A percentile compares a stretch with the other conserved stretches of the same genome.
Evolutionary conservation across 2,888 invertebrate species (phyloP).

Genomic region (Steromphala cineraria): DNA sequence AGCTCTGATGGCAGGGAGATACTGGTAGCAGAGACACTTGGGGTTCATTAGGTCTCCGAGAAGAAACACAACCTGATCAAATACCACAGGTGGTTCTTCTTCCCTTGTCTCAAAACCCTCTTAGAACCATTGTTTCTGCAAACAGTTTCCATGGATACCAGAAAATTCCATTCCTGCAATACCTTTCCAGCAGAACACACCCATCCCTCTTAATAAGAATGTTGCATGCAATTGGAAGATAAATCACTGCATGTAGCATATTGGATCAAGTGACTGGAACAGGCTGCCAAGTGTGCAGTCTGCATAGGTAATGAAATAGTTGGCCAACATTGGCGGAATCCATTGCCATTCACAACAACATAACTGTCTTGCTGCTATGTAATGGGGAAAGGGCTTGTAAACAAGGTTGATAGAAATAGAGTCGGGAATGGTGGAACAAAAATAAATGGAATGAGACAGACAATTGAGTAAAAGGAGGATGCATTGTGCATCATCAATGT

Average conservation of each 20-base stretch:
- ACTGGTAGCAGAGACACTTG: too few species aligned
- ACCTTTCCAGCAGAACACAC: neutral
- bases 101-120: too few species aligned
- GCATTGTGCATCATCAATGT: too few species aligned
- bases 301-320: neutral
- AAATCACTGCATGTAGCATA: neutral
- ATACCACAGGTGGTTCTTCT: too few species aligned
- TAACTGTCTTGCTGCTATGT: neutral
- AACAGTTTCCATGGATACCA: neutral
- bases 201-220: neutral
- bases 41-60: too few species aligned
- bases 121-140: neutral
- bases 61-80: too few species aligned
- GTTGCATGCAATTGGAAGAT: neutral
- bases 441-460: conserved; percentile 9
- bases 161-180: neutral
- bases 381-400: conserved; percentile 1
- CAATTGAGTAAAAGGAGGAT: neutral
- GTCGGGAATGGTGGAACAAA: neutral
- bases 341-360: neutral
- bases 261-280: neutral
- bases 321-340: neutral
- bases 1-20: too few species aligned
- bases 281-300: neutral
- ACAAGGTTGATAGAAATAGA: conserved; percentile 16